These are phyloP conservation scores for Picus viridis DNA, from an alignment of 2,797 vertebrate species.

Conservation along the genomic window DNA sequence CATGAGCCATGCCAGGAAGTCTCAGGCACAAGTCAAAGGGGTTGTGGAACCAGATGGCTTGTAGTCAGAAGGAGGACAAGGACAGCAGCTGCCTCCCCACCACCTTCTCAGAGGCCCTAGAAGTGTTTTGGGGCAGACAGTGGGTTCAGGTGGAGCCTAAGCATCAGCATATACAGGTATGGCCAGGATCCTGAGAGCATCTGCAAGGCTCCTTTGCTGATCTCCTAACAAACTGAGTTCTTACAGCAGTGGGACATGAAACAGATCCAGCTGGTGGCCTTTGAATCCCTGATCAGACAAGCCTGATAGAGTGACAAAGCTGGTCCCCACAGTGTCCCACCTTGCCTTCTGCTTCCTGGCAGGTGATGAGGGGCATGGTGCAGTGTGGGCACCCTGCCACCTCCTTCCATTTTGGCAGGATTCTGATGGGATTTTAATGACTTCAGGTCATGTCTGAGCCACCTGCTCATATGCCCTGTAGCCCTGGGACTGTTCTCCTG, in stretches of 20 bases:
- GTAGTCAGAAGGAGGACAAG: background rate
- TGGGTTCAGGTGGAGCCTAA: background rate
- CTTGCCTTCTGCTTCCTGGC: slow-evolving; percentile 21
- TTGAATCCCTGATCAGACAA: slow-evolving; percentile 44
- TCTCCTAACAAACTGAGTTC: slow-evolving; percentile 1
- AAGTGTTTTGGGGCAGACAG: background rate
- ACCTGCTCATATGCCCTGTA: fast-evolving
- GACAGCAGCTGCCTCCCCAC: background rate
- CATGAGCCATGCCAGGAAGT: background rate
- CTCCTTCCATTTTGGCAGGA: background rate
- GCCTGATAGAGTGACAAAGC: slow-evolving; percentile 14
- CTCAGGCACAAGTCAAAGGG: background rate
- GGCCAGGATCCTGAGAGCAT: background rate
- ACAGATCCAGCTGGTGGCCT: slow-evolving; percentile 38
- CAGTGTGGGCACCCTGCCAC: background rate
- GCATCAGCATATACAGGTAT: fast-evolving
- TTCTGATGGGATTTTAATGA: slow-evolving; percentile 69
- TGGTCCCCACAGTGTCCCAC: background rate
- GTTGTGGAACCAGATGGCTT: background rate
- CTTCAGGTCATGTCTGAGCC: background rate
- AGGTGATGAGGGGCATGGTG: background rate
- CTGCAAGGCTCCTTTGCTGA: background rate
- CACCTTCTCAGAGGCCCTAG: fast-evolving
- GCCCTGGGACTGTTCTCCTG: background rate
- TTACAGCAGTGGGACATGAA: slow-evolving; percentile 8